Percentiles rank a stretch among this genome's conserved stretches.
These are phyloP conservation scores for Apis florea DNA, from an alignment of 1,140 invertebrate species.

Conservation along the genomic window DNA sequence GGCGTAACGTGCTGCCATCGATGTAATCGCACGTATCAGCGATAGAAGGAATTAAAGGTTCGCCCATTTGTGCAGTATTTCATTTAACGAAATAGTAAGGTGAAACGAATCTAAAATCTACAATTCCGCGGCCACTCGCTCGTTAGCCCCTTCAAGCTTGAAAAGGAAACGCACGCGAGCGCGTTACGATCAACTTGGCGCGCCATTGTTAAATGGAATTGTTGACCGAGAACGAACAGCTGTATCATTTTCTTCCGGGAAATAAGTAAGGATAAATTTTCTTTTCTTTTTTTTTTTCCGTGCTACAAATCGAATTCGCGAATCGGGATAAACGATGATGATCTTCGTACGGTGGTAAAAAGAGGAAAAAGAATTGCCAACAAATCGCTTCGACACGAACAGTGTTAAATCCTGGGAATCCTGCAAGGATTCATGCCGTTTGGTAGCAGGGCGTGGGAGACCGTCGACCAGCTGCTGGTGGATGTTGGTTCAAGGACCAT, in stretches of 20 bases:
- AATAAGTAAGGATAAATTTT: too few species aligned
- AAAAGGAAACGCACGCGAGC: constrained; percentile 55
- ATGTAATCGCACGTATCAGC: constrained; percentile 48
- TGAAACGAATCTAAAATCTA: background rate
- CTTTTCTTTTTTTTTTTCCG: too few species aligned
- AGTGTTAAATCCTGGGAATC: constrained; percentile 59
- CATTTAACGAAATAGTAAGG: background rate
- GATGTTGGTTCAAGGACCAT: constrained; percentile 66
- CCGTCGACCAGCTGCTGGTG: constrained; percentile 59
- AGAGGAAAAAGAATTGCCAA: background rate
- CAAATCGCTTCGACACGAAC: constrained; percentile 29
- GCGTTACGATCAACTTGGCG: constrained; percentile 45
- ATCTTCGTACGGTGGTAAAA: background rate
- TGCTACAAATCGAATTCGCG: too few species aligned
- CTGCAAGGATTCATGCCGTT: constrained; percentile 61
- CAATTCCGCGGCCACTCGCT: constrained; percentile 29
- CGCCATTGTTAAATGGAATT: constrained; percentile 14
- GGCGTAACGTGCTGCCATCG: constrained; percentile 60
- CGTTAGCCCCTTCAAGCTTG: constrained; percentile 39
- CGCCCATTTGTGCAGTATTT: constrained; percentile 31
- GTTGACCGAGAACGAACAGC: too few species aligned
- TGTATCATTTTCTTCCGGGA: too few species aligned
- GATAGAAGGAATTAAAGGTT: constrained; percentile 46
- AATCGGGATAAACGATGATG: too few species aligned
- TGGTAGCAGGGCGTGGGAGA: constrained; percentile 62